Conservation (phyloP, 2,888 invertebrate genomes). For the Bombylius major region DNA sequence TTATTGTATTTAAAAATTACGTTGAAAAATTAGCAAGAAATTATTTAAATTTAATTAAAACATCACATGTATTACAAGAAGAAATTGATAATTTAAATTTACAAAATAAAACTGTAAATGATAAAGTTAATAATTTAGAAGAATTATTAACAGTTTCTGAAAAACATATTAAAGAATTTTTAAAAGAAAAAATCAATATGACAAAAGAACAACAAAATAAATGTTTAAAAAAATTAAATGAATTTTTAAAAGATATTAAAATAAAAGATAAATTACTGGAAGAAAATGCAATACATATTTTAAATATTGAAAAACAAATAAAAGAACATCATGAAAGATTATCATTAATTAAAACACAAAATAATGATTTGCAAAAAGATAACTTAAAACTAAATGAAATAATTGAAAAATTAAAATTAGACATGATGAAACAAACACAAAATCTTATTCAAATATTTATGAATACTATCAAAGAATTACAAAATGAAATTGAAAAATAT, state of each 20-base stretch:
- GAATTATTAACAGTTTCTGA: not conserved
- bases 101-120: not conserved
- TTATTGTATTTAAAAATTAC: conserved; percentile 20
- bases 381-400: not conserved
- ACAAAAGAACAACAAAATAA: not conserved
- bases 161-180: not conserved
- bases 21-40: conserved; percentile 18
- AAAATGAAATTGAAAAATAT: not conserved
- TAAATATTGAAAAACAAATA: not conserved
- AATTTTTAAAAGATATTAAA: conserved; percentile 13
- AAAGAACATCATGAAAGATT: not conserved
- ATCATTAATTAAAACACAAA: not conserved
- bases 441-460: not conserved
- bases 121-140: not conserved
- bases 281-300: not conserved
- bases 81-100: not conserved
- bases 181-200: not conserved
- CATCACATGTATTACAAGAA: conserved; percentile 1
- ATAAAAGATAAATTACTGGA: not conserved
- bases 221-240: not conserved
- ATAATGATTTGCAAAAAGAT: not conserved
- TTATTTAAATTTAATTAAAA: conserved; percentile 15
- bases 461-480: not conserved
- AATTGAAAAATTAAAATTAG: not conserved
- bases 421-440: not conserved